Base-by-base conservation (phyloP, 2,113 vertebrate genomes). In the Chloebia gouldiae region DNA sequence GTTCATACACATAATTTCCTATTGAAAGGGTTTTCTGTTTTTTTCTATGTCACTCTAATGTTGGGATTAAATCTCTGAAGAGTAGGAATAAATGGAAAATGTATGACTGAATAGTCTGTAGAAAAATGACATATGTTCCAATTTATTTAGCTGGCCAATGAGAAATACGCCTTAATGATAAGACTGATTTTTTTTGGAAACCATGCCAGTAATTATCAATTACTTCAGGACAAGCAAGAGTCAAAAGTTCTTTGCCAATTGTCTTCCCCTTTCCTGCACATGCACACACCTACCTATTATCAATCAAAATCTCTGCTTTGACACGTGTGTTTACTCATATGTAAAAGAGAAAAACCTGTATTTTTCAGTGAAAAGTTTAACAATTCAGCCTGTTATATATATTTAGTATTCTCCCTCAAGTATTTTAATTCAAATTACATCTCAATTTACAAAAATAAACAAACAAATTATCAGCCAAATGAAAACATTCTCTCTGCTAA, bases 201-300 rank as follows among this genome's bases (percentile, higher is more conserved):
- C 6, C 2, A 9, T 57, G 7, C 3, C 5, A 4, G 9, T 77
- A 72, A 40, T 72, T 80, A 53, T 63, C 33, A 81, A 24, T 40
- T 81, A n/a, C 17, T 40, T 9, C 18, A 70, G 39, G 45, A 70
- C 18, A 35, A 78, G 33, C 1, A 60, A 40, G 39, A 57, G 11
- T 33, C 20, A 56, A 39, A 81, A 39, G 4, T 68, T 75, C 11
- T 68, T 66, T 56, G 4, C 9, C 64, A 54, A 44, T 56, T 71
- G 24, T 23, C 33, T 49, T 63, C 5, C 4, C 12, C 6, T 51
- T 49, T 50, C 13, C 7, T 3, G 1, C 16, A 45, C 0, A 3
- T 37, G 8, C 4, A 37, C 22, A 30, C 11, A 31, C 1, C 6
- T 49, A 40, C 9, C 19, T 51, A 57, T 1, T 7, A n/a, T 49